Percentiles rank a stretch among this genome's conserved stretches.
These are phyloP conservation scores for Pituophis catenifer DNA, from an alignment of 2,113 vertebrate species.

Conservation along the genomic window DNA sequence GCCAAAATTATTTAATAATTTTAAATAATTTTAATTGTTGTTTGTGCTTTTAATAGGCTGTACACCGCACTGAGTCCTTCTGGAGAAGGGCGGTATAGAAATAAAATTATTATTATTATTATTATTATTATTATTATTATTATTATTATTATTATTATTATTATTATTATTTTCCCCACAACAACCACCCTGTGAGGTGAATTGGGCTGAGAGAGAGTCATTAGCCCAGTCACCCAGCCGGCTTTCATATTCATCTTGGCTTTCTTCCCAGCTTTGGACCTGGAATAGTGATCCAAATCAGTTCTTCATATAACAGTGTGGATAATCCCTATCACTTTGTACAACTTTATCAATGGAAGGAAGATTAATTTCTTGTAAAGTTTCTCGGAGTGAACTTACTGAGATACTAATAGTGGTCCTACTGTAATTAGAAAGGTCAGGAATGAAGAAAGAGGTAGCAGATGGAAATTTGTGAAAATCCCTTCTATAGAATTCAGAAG, in stretches of 20 bases:
- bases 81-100: no score
- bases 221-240: neutral
- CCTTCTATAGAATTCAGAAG: neutral
- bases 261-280: neutral
- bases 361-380: neutral
- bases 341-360: neutral
- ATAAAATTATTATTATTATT: no score
- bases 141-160: no score
- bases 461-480: neutral
- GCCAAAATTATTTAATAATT: no score
- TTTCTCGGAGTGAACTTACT: neutral
- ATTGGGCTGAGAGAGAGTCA: neutral
- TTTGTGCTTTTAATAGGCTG: no score
- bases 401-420: neutral
- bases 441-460: neutral
- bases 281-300: neutral
- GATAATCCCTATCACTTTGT: neutral
- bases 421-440: neutral
- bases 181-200: neutral
- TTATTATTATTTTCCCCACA: neutral
- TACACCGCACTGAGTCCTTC: no score
- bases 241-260: neutral
- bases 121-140: no score
- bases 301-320: neutral
- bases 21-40: no score